These are phyloP conservation scores for Aegithalos caudatus DNA, from an alignment of 2,113 vertebrate species.

Conservation along the genomic window DNA sequence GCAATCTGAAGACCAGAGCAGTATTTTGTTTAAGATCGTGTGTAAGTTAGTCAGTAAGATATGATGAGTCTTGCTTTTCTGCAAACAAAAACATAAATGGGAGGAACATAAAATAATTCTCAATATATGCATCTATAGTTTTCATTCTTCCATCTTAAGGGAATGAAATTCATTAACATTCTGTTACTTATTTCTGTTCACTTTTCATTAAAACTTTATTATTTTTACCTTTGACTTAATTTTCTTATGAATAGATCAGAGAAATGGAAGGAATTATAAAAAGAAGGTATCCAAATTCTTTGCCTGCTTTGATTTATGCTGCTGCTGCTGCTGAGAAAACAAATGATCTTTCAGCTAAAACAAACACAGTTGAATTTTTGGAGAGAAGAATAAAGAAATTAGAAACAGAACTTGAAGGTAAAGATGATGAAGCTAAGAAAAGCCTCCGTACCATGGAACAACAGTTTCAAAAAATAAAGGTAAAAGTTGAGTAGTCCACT, in stretches of 20 bases:
- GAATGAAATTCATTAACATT: neutral
- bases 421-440: conserved; percentile 88
- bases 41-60: neutral
- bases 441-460: conserved; percentile 89
- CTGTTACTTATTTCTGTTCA: neutral
- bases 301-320: conserved; percentile 89
- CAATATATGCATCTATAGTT: neutral
- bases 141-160: neutral
- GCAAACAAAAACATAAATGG: neutral
- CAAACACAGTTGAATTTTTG: conserved; percentile 75
- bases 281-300: conserved; percentile 86
- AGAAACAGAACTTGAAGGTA: conserved; percentile 88
- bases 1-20: neutral
- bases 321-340: conserved; percentile 75
- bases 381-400: conserved; percentile 86
- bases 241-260: conserved; percentile 79
- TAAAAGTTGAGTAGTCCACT: conserved; percentile 8
- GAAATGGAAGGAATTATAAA: conserved; percentile 91
- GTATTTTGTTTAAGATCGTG: neutral
- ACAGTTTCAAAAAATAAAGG: conserved; percentile 90
- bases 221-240: neutral
- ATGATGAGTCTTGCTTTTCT: neutral
- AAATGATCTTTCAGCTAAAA: conserved; percentile 40
- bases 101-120: neutral
- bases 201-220: neutral